Conservation (phyloP, 1,140 invertebrate genomes). For the Fopius arisanus region DNA sequence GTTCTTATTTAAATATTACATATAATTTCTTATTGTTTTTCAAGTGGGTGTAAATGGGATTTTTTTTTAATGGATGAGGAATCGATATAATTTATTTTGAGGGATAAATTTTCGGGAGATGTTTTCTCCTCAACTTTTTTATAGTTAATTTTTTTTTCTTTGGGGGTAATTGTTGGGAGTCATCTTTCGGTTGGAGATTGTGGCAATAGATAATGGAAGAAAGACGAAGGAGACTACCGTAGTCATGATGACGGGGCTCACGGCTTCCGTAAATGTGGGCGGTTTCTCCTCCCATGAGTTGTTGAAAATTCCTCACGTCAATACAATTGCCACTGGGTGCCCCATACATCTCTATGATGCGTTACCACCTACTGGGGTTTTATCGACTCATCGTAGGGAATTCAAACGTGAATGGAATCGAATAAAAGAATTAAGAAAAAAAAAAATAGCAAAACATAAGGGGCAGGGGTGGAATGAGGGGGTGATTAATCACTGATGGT, state of each 20-base stretch:
- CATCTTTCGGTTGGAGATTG: not conserved
- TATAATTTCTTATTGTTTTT: too few species aligned
- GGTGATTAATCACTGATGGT: constrained; percentile 1
- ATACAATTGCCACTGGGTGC: not conserved
- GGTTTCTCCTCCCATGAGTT: not conserved
- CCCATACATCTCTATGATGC: not conserved
- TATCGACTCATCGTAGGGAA: not conserved
- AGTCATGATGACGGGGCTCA: not conserved
- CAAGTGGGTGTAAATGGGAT: too few species aligned
- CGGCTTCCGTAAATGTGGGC: not conserved
- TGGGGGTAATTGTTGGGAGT: not conserved
- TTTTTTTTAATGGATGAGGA: too few species aligned
- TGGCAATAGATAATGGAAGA: not conserved
- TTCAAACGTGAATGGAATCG: not conserved
- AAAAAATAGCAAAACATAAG: not conserved
- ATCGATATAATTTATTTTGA: too few species aligned
- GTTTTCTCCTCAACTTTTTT: too few species aligned
- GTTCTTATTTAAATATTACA: too few species aligned
- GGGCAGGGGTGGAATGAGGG: not conserved
- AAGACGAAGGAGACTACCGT: not conserved
- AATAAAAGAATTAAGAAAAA: not conserved
- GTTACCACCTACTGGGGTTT: not conserved
- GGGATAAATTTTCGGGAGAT: too few species aligned
- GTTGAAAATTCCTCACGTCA: constrained; percentile 6
- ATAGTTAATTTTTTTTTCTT: too few species aligned